Base-by-base conservation (phyloP, 2,888 invertebrate species). In the Pyrocoelia pectoralis region DNA sequence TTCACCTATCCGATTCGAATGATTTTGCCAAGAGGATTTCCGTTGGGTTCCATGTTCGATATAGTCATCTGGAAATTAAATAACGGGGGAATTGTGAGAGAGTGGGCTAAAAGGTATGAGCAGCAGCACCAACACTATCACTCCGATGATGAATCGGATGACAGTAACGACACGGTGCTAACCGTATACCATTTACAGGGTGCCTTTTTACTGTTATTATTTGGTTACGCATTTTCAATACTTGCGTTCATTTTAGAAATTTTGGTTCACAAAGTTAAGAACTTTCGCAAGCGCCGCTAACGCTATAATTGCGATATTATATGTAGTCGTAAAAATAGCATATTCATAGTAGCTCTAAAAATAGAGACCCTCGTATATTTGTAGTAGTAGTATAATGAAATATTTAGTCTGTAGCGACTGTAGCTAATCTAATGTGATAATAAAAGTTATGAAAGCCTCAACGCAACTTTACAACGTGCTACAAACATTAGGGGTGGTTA, bases 1-100 rank as follows among this genome's bases (percentile, higher is more conserved):
- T 86, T 88, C 68, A 79, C 82, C 0, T 86, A 86, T 17, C 83
- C 86, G 1, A 73, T 87, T 56, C 85, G 87, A 72, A 84, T 86
- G 74, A 80, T 88, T 2, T 80, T 84, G 58, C 68, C 81, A 9
- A 80, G 74, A 69, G 87, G 87, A 1, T 88, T 85, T 67, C 85
- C 86, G 0, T 83, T 86, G 54, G 78, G 85, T 64, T 70, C 73
- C 3, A 77, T 79, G 28, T 83, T 87, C 72, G 84, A 86, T 10
- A 70, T 72, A 17, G 78, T 82, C 1, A 80, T 88, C 40, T 74
- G 79, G 0, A 63, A 76, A 3, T 80, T 86, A 66, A 80, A 83
- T 33, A 84, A 86, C 43, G 76, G 79, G 56, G 88, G 88, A 0
- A 72, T 86, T 0, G 82, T 83, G 38, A 75, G 73, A 0, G 82